A percentile compares a stretch with the other conserved stretches of the same genome.
Evolutionary conservation across 2,113 vertebrate genomes (phyloP).

Genomic region (Todiramphus saurophagus): DNA sequence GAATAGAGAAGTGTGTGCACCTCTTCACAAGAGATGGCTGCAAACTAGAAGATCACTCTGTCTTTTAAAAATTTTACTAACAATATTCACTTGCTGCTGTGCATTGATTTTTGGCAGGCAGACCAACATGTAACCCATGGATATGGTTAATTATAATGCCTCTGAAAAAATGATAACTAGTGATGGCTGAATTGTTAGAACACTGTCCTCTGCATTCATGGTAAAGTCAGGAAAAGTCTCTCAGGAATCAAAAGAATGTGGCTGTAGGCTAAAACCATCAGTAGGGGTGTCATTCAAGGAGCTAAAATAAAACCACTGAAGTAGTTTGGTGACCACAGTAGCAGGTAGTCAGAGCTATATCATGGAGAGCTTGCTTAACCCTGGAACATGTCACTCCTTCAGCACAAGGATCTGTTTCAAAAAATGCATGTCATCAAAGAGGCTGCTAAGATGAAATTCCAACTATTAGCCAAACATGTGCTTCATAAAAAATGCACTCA

Average conservation of each 20-base stretch:
- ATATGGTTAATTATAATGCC: background rate
- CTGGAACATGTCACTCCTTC: background rate
- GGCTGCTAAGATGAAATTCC: background rate
- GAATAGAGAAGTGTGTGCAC: background rate
- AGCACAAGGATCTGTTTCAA: conserved; percentile 3
- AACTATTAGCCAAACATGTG: background rate
- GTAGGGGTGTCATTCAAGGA: background rate
- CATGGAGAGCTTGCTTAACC: conserved; percentile 8
- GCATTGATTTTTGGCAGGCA: background rate
- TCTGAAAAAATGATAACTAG: background rate
- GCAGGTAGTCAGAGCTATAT: background rate
- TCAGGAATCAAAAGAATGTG: background rate
- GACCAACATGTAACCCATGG: background rate
- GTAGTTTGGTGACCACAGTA: background rate
- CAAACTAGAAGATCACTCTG: background rate
- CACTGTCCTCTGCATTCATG: background rate
- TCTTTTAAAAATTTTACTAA: background rate
- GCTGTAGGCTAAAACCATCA: background rate
- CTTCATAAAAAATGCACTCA: background rate
- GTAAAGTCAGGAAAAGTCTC: background rate
- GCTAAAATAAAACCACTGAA: conserved; percentile 1
- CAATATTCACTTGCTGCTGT: background rate
- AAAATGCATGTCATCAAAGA: background rate
- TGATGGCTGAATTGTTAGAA: background rate
- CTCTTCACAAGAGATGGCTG: background rate